Evolutionary conservation across 2,888 invertebrate species (phyloP), one percentile per base, ranked within the genome.

Genomic region (Seladonia tumulorum): DNA sequence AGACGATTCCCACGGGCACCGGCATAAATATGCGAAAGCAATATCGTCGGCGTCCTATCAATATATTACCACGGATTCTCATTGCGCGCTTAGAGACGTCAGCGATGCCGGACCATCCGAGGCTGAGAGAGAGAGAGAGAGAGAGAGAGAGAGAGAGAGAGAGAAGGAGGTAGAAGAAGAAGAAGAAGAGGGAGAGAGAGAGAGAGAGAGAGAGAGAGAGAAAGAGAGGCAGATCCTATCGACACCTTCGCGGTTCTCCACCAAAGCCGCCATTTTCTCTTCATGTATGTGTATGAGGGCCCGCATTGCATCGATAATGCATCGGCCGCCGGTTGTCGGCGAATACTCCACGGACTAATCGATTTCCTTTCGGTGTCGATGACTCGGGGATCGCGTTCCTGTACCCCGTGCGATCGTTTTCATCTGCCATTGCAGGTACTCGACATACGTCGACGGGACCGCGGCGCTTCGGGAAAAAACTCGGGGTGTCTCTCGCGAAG

Each of bases 241-340:
- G 88, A 91, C 90, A 90, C 89, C 88, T 90, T 82, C 87, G 87
- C 82, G 78, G 87, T 71, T 76, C 75, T 74, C 70, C 76, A 63
- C 29, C 35, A 22, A 72, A 49, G 85, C 86, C 87, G 89, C 91
- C 89, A 89, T 90, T 91, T 91, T 91, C 91, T 71, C 85, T 90
- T 89, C 90, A 87, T 88, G 88, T 90, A 86, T 90, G 90, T 90
- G 88, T 86, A 91, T 87, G 86, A 90, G 88, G 83, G 83, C 53
- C 82, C 82, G 81, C 86, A 85, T 87, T 83, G 88, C 85, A 89
- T 90, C 89, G 88, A 82, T 88, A 90, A 91, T 90, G 88, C 88
- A 90, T 90, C 85, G 76, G 49, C 79, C 85, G 78, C 79, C 80
- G 81, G 79, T 86, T 81, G 84, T 78, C 74, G 83, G 87, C 75